These are phyloP conservation scores for Bradypus variegatus DNA, from an alignment of 2,797 vertebrate species.

Conservation along the genomic window DNA sequence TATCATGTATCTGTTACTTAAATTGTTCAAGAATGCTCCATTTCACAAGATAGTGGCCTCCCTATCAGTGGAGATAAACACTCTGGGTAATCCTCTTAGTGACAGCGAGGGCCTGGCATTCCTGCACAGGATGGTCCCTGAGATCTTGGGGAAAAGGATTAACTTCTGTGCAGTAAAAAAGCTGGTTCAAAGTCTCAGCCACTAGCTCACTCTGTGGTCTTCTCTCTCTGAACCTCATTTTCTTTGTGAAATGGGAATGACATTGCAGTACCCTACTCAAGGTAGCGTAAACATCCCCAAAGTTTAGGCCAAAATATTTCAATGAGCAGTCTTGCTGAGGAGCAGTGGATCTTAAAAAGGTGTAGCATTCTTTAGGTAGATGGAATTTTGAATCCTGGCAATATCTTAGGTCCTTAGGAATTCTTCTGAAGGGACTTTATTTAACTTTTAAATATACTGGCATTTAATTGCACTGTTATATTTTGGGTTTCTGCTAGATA, in stretches of 20 bases:
- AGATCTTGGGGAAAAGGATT: background rate
- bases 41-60: background rate
- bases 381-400: background rate
- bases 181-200: background rate
- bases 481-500: background rate
- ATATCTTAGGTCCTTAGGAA: background rate
- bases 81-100: too few species aligned
- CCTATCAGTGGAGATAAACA: background rate
- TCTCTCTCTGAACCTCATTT: conserved; percentile 18
- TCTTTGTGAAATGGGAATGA: background rate
- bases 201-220: background rate
- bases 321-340: background rate
- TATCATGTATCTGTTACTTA: background rate
- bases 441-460: conserved; percentile 14
- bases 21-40: background rate
- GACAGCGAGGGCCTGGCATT: background rate
- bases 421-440: background rate
- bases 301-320: background rate
- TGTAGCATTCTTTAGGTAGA: background rate
- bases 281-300: background rate
- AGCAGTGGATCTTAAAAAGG: background rate
- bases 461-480: background rate
- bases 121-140: background rate
- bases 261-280: fast-evolving
- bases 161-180: background rate